Conservation (phyloP, 2,888 invertebrate species). For the Odontocerum albicorne region DNA sequence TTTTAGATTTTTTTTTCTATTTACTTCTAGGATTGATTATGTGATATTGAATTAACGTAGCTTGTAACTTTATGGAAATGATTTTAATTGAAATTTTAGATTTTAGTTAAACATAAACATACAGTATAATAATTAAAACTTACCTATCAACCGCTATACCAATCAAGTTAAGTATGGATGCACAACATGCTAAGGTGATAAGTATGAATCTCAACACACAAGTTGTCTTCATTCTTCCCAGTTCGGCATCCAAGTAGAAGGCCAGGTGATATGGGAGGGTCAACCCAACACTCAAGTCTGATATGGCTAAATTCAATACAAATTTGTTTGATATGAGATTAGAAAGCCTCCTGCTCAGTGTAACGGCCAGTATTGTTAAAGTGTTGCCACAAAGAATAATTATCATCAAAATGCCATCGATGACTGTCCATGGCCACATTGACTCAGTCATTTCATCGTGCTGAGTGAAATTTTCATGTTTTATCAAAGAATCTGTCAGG, state of each 20-base stretch:
- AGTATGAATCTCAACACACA: slow-evolving; percentile 74
- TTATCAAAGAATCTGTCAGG: slow-evolving; percentile 41
- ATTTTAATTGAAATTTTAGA: too few relatives aligned
- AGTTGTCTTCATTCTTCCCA: slow-evolving; percentile 62
- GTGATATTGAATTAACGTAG: too few relatives aligned
- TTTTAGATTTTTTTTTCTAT: too few relatives aligned
- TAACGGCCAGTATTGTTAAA: slow-evolving; percentile 74
- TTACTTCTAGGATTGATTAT: too few relatives aligned
- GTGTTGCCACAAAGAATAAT: slow-evolving; percentile 73
- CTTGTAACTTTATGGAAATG: too few relatives aligned
- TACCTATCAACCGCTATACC: slow-evolving; percentile 75
- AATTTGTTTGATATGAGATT: slow-evolving; percentile 75
- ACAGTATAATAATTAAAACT: slow-evolving; percentile 18
- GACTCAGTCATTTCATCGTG: slow-evolving; percentile 39
- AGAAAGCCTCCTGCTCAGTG: slow-evolving; percentile 68
- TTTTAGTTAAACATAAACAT: too few relatives aligned
- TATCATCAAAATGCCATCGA: slow-evolving; percentile 66
- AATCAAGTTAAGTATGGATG: slow-evolving; percentile 77
- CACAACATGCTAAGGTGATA: slow-evolving; percentile 74
- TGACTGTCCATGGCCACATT: slow-evolving; percentile 63
- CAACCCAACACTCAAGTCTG: slow-evolving; percentile 77
- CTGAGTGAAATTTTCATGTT: slow-evolving; percentile 44
- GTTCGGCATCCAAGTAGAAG: slow-evolving; percentile 66
- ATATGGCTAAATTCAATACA: slow-evolving; percentile 75
- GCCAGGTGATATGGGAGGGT: slow-evolving; percentile 77